Evolutionary conservation across 2,113 vertebrate species (phyloP).

Genomic region (Anthoscopus minutus): DNA sequence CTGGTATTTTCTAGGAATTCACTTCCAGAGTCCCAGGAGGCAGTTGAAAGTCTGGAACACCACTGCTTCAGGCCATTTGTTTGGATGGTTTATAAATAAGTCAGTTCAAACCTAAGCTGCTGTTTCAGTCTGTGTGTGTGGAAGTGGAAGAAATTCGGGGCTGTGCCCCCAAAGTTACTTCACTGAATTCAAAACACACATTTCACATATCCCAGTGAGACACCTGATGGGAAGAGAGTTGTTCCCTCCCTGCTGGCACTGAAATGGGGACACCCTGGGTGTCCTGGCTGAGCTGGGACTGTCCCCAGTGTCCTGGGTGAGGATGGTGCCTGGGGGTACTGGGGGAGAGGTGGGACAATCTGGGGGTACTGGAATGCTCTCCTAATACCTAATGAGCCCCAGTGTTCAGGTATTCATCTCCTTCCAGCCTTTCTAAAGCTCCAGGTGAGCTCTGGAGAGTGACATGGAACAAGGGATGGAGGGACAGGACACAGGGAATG

Average conservation of each 20-base stretch:
- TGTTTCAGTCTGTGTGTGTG: neutral
- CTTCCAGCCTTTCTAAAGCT: neutral
- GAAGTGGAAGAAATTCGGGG: neutral
- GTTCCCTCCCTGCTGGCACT: neutral
- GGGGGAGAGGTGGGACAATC: neutral
- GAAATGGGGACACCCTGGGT: neutral
- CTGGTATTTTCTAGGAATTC: neutral
- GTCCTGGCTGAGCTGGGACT: neutral
- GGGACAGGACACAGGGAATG: neutral
- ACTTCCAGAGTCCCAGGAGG: neutral
- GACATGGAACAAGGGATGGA: neutral
- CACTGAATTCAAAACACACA: neutral
- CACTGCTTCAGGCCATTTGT: neutral
- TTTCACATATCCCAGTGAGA: neutral
- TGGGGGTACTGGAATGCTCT: neutral
- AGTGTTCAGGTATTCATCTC: neutral
- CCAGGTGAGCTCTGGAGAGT: neutral
- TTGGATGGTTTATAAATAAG: neutral
- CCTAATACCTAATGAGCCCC: neutral
- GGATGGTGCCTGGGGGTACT: neutral
- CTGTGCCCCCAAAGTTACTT: neutral
- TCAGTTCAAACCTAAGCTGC: rapidly evolving
- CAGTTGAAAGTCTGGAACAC: neutral
- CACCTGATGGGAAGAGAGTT: neutral
- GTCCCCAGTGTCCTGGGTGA: neutral